Evolutionary conservation across 1,140 invertebrate species (phyloP).

Genomic region (Papilio polytes): DNA sequence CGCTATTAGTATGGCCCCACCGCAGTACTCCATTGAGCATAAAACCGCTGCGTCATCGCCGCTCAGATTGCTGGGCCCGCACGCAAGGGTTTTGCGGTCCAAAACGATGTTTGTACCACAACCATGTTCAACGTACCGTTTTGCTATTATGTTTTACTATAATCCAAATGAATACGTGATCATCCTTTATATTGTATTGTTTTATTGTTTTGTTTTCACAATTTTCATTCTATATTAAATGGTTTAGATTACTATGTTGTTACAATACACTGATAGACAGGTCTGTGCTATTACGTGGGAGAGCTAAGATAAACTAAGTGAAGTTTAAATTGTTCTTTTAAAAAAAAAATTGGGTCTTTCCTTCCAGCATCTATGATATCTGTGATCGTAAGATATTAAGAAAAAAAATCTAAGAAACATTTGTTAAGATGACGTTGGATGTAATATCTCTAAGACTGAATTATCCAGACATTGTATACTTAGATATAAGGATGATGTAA

Average conservation of each 20-base stretch:
- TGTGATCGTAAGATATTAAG: background rate
- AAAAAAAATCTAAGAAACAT: background rate
- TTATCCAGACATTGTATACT: background rate
- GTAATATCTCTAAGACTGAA: background rate
- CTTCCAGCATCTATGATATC: background rate
- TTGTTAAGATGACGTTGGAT: background rate
- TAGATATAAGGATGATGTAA: slow-evolving; percentile 12
- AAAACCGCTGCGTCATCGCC: slow-evolving; percentile 63
- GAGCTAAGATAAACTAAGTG: too few species aligned
- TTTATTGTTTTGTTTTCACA: background rate
- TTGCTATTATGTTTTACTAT: slow-evolving; percentile 29
- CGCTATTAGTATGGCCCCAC: slow-evolving; percentile 44
- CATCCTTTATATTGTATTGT: background rate
- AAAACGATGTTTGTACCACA: slow-evolving; percentile 29
- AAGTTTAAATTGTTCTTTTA: too few species aligned
- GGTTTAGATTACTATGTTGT: too few species aligned
- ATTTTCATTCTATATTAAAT: background rate
- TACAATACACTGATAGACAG: too few species aligned
- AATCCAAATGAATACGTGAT: slow-evolving; percentile 23
- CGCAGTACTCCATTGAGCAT: slow-evolving; percentile 59
- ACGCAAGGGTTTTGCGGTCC: slow-evolving; percentile 56
- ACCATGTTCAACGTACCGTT: slow-evolving; percentile 25
- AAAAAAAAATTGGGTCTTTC: too few species aligned
- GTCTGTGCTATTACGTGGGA: too few species aligned
- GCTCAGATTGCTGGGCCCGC: slow-evolving; percentile 61